Base-by-base conservation (phyloP, 2,113 vertebrate genomes). In the Aphyosemion australe region DNA sequence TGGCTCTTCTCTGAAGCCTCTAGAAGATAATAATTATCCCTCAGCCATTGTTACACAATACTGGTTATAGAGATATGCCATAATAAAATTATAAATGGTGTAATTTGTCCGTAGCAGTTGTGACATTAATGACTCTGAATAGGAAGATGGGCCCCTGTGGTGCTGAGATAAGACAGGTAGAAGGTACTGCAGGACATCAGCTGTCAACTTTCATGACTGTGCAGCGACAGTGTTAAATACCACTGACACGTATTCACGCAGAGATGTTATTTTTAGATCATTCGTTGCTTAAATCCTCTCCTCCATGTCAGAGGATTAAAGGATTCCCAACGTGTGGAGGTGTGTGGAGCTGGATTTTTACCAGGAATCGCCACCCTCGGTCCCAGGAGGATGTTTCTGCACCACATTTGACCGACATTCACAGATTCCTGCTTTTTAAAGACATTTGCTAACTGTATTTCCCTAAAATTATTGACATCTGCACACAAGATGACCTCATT, bases 271-370 rank as follows among this genome's bases (percentile, higher is more conserved):
- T 87, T 87, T 87, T 76, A 82, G 69, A 64, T 69, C 53, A 74
- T 62, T 65, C 58, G 55, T 83, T 83, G 61, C 69, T 59, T 68
- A 82, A 86, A 87, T 78, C 83, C 83, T 71, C 42, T 82, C 78
- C 62, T 64, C 83, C 76, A 77, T 89, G 75, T 87, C 83, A 88
- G 26, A 64, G 79, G 88, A 89, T 92, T 89, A 92, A 74, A 83
- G 72, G 67, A 83, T 82, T 88, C 71, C 58, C 51, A 63, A 72
- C 57, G 49, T 65, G 56, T 52, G 62, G 12, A 45, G 50, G 58
- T 77, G 55, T 58, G 69, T 69, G 74, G 41, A 53, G 62, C 18
- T 67, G 73, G 63, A 84, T 75, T 75, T 69, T 43, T 61, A 53
- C 77, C 70, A 77, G 60, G 48, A 52, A 43, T 52, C 39, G 8